Conservation (phyloP, 2,797 vertebrate genomes). For the Oreochromis grahami region DNA sequence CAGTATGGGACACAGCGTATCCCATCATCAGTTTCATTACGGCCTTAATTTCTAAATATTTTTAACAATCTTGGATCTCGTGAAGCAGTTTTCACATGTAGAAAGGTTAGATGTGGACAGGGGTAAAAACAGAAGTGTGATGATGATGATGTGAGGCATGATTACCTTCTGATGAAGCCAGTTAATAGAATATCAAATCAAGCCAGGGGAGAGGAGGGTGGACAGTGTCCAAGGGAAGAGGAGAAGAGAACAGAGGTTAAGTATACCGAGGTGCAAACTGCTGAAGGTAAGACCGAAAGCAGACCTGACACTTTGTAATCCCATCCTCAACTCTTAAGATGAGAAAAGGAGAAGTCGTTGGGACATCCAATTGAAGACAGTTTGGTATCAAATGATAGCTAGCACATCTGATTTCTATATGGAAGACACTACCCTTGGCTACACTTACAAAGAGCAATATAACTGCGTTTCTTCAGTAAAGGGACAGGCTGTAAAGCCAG, state of each 20-base stretch:
- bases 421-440: neutral
- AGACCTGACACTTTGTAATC: conserved; percentile 36
- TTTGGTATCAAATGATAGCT: conserved; percentile 18
- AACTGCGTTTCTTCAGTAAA: neutral
- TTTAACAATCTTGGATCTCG: neutral
- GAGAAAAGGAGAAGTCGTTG: conserved; percentile 3
- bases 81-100: conserved; percentile 7
- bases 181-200: conserved; percentile 74
- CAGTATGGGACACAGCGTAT: neutral
- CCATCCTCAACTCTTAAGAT: conserved; percentile 15
- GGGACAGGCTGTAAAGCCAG: neutral
- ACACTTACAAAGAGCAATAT: neutral
- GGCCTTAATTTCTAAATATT: neutral
- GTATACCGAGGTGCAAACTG: conserved; percentile 43
- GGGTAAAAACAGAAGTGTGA: conserved; percentile 50
- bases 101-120: conserved; percentile 61
- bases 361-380: neutral
- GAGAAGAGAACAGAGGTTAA: conserved; percentile 67
- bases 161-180: conserved; percentile 93
- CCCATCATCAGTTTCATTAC: neutral
- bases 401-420: neutral
- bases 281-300: conserved; percentile 53
- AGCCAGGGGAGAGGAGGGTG: conserved; percentile 73
- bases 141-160: conserved; percentile 47
- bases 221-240: conserved; percentile 74